phyloP scores from a whole-genome alignment of 92 coral and sea anemone genomes.

The Anthopleura xanthogrammica region DNA sequence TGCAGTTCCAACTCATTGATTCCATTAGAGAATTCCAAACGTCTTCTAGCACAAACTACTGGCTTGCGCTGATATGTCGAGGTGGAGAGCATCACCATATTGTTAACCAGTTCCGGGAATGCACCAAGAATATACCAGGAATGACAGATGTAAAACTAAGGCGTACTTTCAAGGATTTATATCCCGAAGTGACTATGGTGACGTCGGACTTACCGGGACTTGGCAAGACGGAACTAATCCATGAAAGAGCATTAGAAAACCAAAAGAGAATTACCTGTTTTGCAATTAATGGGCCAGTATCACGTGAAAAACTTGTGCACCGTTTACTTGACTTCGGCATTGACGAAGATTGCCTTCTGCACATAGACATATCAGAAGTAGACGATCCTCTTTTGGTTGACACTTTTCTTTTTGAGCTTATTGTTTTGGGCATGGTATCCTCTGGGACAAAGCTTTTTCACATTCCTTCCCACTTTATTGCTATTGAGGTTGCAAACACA shows the following conservation, averaged over 20 bases:
- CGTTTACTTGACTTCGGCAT: slow-evolving; percentile 48
- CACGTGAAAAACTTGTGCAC: slow-evolving; percentile 62
- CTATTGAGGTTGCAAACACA: slow-evolving; percentile 79
- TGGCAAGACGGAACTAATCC: slow-evolving; percentile 76
- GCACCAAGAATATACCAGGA: slow-evolving; percentile 41
- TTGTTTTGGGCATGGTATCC: slow-evolving; percentile 81
- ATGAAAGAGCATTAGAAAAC: slow-evolving; percentile 39
- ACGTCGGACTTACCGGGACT: slow-evolving; percentile 85
- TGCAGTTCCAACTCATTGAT: slow-evolving; percentile 66
- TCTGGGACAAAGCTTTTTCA: slow-evolving; percentile 67
- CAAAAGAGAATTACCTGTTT: slow-evolving; percentile 60
- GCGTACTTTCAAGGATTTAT: slow-evolving; percentile 18
- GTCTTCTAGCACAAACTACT: slow-evolving; percentile 22
- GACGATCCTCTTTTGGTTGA: slow-evolving; percentile 68
- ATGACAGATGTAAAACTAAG: slow-evolving; percentile 60
- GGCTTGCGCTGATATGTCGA: slow-evolving; percentile 67
- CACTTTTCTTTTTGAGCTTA: slow-evolving; percentile 73
- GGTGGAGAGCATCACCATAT: slow-evolving; percentile 75
- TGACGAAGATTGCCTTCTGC: slow-evolving; percentile 56
- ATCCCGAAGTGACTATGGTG: slow-evolving; percentile 59
- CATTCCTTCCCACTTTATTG: slow-evolving; percentile 50
- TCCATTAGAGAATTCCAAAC: slow-evolving; percentile 46
- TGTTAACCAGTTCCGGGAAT: slow-evolving; percentile 59
- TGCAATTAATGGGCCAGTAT: slow-evolving; percentile 81
- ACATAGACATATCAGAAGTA: slow-evolving; percentile 73